Evolutionary conservation across 1,140 invertebrate genomes (phyloP).

Genomic region (Armadillidium nasatum): DNA sequence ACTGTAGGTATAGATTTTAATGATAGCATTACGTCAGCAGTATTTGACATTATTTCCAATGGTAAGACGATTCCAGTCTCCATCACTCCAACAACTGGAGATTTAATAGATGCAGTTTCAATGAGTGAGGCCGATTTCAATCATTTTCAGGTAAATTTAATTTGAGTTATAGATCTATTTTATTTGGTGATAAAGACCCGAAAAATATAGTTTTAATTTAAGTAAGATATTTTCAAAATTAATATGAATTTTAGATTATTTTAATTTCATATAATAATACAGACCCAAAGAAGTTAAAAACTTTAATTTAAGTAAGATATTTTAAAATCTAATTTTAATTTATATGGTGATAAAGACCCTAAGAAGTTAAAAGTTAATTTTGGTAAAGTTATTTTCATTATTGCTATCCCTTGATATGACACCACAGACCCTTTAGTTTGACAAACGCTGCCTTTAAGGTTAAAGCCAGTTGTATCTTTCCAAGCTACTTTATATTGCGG

Average conservation of each 20-base stretch:
- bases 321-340: too few relatives aligned
- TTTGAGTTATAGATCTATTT: slow-evolving; percentile 46
- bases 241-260: neutral
- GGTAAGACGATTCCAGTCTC: slow-evolving; percentile 60
- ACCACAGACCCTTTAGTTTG: too few relatives aligned
- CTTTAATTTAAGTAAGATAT: too few relatives aligned
- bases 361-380: too few relatives aligned
- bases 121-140: slow-evolving; percentile 71
- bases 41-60: slow-evolving; percentile 68
- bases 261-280: neutral
- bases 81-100: slow-evolving; percentile 79
- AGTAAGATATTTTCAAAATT: neutral
- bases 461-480: too few relatives aligned
- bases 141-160: slow-evolving; percentile 61
- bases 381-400: too few relatives aligned
- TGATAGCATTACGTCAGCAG: slow-evolving; percentile 82
- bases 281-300: slow-evolving; percentile 7
- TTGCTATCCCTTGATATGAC: too few relatives aligned
- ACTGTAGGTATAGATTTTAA: slow-evolving; percentile 88
- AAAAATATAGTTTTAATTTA: slow-evolving; percentile 16
- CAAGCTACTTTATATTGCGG: too few relatives aligned
- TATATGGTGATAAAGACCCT: too few relatives aligned
- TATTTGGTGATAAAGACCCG: neutral
- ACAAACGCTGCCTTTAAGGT: too few relatives aligned
- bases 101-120: slow-evolving; percentile 75